Conservation (phyloP, 2,797 vertebrate species). For the Alfaro cultratus region DNA sequence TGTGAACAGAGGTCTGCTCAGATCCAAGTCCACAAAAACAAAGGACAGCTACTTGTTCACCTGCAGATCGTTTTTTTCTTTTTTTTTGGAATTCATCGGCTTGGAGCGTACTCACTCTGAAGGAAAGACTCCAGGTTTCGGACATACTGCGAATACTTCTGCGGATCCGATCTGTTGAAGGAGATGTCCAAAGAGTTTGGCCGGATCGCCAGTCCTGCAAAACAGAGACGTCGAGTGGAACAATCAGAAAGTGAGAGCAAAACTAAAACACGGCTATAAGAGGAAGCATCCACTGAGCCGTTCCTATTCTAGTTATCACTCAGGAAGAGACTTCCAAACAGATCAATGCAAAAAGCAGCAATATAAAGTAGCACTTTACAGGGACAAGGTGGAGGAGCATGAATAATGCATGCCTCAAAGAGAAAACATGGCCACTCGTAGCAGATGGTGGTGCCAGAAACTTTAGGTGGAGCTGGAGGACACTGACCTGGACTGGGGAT, state of each 20-base stretch:
- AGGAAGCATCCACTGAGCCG: neutral
- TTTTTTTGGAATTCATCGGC: neutral
- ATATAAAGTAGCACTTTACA: conserved; percentile 45
- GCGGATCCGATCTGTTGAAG: conserved; percentile 81
- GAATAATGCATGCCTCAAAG: conserved; percentile 63
- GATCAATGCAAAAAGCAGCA: conserved; percentile 57
- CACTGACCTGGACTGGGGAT: conserved; percentile 90
- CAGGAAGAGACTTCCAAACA: conserved; percentile 57
- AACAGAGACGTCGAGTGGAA: conserved; percentile 11
- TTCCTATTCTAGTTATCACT: conserved; percentile 16
- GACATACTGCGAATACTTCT: conserved; percentile 80
- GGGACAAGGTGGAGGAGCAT: conserved; percentile 32
- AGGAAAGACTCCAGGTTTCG: conserved; percentile 85
- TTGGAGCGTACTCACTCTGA: conserved; percentile 81
- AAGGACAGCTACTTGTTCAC: conserved; percentile 4
- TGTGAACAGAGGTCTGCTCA: neutral
- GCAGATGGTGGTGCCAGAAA: conserved; percentile 16
- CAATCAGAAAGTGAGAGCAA: neutral
- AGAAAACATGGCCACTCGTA: conserved; percentile 19
- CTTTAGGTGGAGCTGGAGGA: neutral
- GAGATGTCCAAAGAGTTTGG: conserved; percentile 88
- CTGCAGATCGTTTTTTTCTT: conserved; percentile 3
- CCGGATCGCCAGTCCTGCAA: conserved; percentile 90
- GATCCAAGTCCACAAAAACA: conserved; percentile 1
- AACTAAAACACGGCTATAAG: conserved; percentile 2